Conservation (phyloP, 2,888 invertebrate genomes). For the Meiosimyza decipiens region DNA sequence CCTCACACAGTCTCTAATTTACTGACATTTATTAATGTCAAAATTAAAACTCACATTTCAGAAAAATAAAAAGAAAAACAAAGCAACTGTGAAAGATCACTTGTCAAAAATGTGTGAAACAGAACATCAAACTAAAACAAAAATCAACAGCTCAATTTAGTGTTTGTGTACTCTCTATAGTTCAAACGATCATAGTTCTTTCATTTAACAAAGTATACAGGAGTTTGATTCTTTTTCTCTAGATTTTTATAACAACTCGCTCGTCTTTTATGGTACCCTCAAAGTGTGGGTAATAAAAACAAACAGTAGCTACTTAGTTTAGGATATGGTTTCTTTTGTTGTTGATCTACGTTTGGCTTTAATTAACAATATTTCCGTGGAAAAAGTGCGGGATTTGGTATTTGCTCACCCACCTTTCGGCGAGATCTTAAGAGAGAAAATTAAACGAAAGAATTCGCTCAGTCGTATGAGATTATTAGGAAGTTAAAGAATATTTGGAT, state of each 20-base stretch:
- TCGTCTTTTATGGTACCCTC: too few relatives aligned
- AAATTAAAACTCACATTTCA: conserved; percentile 46
- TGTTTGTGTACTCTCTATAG: neutral
- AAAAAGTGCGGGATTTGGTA: conserved; percentile 15
- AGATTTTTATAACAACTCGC: neutral
- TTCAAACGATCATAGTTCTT: too few relatives aligned
- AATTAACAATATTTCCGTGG: conserved; percentile 13
- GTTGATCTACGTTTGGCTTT: neutral
- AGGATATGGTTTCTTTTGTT: neutral
- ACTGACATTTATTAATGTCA: conserved; percentile 61
- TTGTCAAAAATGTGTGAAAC: conserved; percentile 47
- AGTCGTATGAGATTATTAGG: too few relatives aligned
- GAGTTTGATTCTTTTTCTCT: neutral
- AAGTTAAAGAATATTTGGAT: too few relatives aligned
- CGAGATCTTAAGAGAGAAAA: conserved; percentile 4
- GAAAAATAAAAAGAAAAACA: conserved; percentile 32
- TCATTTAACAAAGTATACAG: too few relatives aligned
- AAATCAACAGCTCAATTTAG: conserved; percentile 3
- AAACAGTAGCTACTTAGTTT: conserved; percentile 12
- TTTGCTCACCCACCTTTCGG: conserved; percentile 25
- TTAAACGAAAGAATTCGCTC: too few relatives aligned
- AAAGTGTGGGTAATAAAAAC: conserved; percentile 28
- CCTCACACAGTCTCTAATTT: neutral
- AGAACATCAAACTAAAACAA: conserved; percentile 30
- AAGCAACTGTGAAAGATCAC: conserved; percentile 31